Evolutionary conservation across 2,888 invertebrate genomes (phyloP).

Genomic region (Thelaira solivaga): DNA sequence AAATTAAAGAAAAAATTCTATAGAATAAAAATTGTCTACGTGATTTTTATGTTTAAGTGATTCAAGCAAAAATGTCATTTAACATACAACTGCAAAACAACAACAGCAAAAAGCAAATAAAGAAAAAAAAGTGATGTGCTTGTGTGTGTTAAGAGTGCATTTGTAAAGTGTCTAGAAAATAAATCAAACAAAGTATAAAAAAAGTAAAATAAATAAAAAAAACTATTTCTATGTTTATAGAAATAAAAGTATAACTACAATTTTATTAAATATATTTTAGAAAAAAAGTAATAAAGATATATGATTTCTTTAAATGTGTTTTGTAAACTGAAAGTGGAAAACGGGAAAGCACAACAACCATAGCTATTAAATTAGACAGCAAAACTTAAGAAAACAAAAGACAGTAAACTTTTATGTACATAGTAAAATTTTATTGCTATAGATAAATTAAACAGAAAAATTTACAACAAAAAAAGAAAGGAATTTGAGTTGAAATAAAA

Average conservation of each 20-base stretch:
- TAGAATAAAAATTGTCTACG: conserved; percentile 45
- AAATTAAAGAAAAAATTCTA: neutral
- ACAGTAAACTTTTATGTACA: neutral
- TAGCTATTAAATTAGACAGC: conserved; percentile 8
- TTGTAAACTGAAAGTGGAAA: neutral
- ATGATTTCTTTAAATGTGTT: neutral
- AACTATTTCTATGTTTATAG: neutral
- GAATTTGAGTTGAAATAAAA: neutral
- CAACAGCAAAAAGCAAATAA: conserved; percentile 4
- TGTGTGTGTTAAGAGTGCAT: neutral
- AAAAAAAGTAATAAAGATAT: neutral
- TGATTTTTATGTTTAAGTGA: conserved; percentile 31
- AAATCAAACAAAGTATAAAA: neutral
- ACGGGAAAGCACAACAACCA: neutral
- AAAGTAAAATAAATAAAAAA: neutral
- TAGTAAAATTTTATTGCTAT: conserved; percentile 27
- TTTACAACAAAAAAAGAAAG: neutral
- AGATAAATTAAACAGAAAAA: neutral
- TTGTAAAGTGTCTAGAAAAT: conserved; percentile 28
- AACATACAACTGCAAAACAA: conserved; percentile 8
- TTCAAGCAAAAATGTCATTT: conserved; percentile 27
- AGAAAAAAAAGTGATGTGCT: neutral
- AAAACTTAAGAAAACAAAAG: neutral
- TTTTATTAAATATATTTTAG: conserved; percentile 1
- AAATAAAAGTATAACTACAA: neutral